A percentile compares a stretch with the other conserved stretches of the same genome.
Conservation (phyloP, 2,888 invertebrate genomes). For the Dascillus cervinus region DNA sequence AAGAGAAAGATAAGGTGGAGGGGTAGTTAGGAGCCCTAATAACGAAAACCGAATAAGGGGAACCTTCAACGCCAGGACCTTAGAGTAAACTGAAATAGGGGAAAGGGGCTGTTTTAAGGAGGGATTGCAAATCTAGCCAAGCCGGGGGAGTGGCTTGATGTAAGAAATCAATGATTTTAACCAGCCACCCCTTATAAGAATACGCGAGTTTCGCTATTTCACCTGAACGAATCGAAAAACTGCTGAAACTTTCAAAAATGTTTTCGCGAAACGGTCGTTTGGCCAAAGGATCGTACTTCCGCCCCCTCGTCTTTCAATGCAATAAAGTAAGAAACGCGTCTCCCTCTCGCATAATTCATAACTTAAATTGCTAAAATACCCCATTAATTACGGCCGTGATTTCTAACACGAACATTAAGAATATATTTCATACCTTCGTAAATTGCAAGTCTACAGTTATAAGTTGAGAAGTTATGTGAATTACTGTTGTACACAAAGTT, state of each 20-base stretch:
- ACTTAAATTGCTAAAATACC: slow-evolving; percentile 37
- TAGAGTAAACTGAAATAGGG: slow-evolving; percentile 16
- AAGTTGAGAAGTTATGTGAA: slow-evolving; percentile 16
- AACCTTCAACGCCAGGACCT: slow-evolving; percentile 14
- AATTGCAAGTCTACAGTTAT: slow-evolving; percentile 20
- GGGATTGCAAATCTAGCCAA: slow-evolving; percentile 25
- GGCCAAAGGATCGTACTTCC: not conserved
- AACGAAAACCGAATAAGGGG: slow-evolving; percentile 16
- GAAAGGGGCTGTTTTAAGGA: slow-evolving; percentile 27
- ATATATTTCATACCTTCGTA: slow-evolving; percentile 27
- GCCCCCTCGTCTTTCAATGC: not conserved
- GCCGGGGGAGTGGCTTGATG: slow-evolving; percentile 35
- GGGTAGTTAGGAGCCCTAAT: slow-evolving; percentile 14
- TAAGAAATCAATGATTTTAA: slow-evolving; percentile 39
- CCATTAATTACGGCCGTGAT: slow-evolving; percentile 38
- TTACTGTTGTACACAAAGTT: slow-evolving; percentile 16
- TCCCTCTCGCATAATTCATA: slow-evolving; percentile 34
- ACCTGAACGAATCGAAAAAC: not conserved
- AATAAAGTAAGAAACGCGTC: slow-evolving; percentile 24
- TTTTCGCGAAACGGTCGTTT: not conserved
- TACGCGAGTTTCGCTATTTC: not conserved
- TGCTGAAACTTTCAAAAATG: not conserved
- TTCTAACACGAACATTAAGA: slow-evolving; percentile 31
- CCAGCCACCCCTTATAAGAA: slow-evolving; percentile 11
- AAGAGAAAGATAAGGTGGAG: slow-evolving; percentile 15